These are phyloP conservation scores for Spodoptera picta DNA, from an alignment of 2,888 invertebrate species.

Conservation along the genomic window DNA sequence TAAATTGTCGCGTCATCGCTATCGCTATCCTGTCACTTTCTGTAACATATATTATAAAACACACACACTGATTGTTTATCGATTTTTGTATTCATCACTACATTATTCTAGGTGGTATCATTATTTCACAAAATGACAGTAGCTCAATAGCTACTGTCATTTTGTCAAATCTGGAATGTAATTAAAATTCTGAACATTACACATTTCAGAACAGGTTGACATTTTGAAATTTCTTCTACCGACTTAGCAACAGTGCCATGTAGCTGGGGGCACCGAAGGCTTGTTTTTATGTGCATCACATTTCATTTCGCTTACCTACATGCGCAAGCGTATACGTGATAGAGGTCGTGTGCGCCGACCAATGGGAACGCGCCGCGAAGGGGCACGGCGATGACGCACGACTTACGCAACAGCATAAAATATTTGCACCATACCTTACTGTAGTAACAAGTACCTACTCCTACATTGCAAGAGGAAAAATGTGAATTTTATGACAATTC, in stretches of 20 bases:
- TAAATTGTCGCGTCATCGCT: no score
- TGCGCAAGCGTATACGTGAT: conserved; percentile 51
- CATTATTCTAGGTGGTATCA: no score
- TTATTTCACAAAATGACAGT: no score
- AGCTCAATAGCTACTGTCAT: no score
- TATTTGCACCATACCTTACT: conserved; percentile 44
- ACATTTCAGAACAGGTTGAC: conserved; percentile 9
- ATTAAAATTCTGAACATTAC: no score
- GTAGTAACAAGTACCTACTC: background rate
- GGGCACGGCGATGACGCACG: conserved; percentile 79
- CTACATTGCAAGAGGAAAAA: conserved; percentile 21
- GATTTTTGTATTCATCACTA: no score
- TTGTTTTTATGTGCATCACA: conserved; percentile 17
- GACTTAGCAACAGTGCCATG: conserved; percentile 11
- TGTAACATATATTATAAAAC: no score
- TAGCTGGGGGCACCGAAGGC: conserved; percentile 11
- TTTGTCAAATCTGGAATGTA: no score
- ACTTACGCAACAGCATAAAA: conserved; percentile 67
- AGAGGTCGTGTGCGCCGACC: conserved; percentile 67
- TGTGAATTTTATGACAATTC: conserved; percentile 1
- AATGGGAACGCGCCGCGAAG: conserved; percentile 63
- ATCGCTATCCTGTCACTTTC: no score
- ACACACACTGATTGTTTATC: no score
- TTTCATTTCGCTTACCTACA: conserved; percentile 43
- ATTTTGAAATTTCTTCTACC: conserved; percentile 11